A percentile compares a stretch with the other conserved stretches of the same genome.
phyloP scores from a whole-genome alignment of 2,888 invertebrate species.

The Drosophila quinaria region DNA sequence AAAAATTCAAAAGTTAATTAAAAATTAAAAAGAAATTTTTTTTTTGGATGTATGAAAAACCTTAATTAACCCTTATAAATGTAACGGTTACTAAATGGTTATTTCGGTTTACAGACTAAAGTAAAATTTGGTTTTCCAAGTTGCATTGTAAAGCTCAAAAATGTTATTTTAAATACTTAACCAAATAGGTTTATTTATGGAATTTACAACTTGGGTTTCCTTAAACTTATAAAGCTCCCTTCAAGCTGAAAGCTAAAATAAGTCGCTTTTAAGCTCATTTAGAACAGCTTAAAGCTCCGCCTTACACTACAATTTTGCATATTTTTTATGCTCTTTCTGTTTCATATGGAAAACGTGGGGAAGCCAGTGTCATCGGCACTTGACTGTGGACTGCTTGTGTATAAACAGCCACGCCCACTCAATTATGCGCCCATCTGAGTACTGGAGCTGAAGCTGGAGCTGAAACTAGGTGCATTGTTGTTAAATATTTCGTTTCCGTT shows the following conservation, averaged over 20 bases:
- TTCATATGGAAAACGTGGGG: not conserved
- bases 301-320: not conserved
- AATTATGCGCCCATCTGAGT: conserved; percentile 56
- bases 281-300: not conserved
- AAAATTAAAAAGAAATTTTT: no score
- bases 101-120: no score
- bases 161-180: no score
- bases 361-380: conserved; percentile 44
- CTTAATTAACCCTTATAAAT: no score
- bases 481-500: conserved; percentile 82
- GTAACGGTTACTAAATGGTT: no score
- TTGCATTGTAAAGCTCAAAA: no score
- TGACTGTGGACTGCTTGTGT: conserved; percentile 16
- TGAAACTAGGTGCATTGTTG: conserved; percentile 64
- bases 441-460: not conserved
- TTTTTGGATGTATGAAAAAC: no score
- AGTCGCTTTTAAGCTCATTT: not conserved
- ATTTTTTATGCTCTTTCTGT: not conserved
- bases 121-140: no score
- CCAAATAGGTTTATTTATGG: no score
- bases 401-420: conserved; percentile 64
- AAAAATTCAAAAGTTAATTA: no score
- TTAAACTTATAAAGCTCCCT: not conserved
- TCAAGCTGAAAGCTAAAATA: not conserved
- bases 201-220: not conserved